A percentile compares a stretch with the other conserved stretches of the same genome.
phyloP scores from a whole-genome alignment of 2,888 invertebrate genomes.

The Drosophila prostipennis region DNA sequence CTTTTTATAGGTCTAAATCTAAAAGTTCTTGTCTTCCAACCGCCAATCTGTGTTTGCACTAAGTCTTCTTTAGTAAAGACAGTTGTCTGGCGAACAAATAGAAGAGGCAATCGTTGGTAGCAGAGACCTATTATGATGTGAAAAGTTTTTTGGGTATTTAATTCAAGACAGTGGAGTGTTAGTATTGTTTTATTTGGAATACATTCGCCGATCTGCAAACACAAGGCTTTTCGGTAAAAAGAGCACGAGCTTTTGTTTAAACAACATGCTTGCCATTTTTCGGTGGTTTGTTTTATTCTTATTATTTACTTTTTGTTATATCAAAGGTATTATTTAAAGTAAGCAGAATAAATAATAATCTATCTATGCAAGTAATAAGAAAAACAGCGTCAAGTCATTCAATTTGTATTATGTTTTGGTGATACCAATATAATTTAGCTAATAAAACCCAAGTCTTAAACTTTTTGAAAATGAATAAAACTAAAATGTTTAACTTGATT shows the following conservation, averaged over 20 bases:
- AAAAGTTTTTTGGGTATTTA: background rate
- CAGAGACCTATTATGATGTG: background rate
- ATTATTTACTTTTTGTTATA: too few species aligned
- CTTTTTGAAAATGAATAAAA: too few species aligned
- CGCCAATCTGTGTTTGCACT: conserved; percentile 1
- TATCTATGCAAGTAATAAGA: too few species aligned
- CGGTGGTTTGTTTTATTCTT: too few species aligned
- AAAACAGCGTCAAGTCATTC: too few species aligned
- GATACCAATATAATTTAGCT: too few species aligned
- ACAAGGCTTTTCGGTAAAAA: background rate
- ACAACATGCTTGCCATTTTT: background rate
- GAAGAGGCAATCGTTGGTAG: background rate
- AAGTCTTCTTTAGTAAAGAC: conserved; percentile 9
- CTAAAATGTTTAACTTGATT: too few species aligned
- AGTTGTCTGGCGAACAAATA: conserved; percentile 11
- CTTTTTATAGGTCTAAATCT: conserved; percentile 13
- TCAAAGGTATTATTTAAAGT: too few species aligned
- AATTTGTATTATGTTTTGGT: too few species aligned
- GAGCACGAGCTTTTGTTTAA: background rate
- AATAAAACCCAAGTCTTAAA: too few species aligned
- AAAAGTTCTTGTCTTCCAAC: background rate
- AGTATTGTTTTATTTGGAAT: background rate
- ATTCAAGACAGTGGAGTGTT: background rate
- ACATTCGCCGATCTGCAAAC: background rate
- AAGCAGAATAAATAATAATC: too few species aligned